These are phyloP conservation scores for Hydrotaea cyrtoneurina DNA, from an alignment of 2,888 invertebrate genomes.

Conservation along the genomic window DNA sequence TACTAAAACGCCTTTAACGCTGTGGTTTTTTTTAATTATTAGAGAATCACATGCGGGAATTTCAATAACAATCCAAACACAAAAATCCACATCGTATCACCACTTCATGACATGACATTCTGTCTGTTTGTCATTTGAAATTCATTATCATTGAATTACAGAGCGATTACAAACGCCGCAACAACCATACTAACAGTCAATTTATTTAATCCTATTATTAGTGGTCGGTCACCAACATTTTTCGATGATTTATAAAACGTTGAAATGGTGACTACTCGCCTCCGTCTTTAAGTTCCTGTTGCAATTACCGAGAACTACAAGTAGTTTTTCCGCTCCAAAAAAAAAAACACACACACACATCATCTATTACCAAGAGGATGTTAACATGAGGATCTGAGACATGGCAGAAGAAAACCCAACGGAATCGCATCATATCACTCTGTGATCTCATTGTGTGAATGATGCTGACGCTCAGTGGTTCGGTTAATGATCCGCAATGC, in stretches of 20 bases:
- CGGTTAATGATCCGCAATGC: slow-evolving; percentile 40
- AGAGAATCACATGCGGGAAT: no score
- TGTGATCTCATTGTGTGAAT: slow-evolving; percentile 34
- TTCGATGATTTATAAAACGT: slow-evolving; percentile 28
- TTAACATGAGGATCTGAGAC: background rate
- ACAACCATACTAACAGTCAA: background rate
- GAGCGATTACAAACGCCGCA: background rate
- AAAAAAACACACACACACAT: background rate
- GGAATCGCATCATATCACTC: slow-evolving; percentile 8
- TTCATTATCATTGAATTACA: slow-evolving; percentile 38
- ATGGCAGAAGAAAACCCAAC: slow-evolving; percentile 18
- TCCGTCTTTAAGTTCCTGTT: slow-evolving; percentile 29
- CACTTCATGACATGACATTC: slow-evolving; percentile 16
- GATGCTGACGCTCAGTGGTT: slow-evolving; percentile 3
- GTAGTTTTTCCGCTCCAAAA: background rate
- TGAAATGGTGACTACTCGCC: slow-evolving; percentile 18
- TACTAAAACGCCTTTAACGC: no score
- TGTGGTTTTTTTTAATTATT: no score
- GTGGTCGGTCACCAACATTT: slow-evolving; percentile 22
- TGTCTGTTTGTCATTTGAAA: background rate
- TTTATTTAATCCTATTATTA: slow-evolving; percentile 42
- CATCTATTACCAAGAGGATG: slow-evolving; percentile 41
- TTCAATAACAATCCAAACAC: no score
- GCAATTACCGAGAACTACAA: slow-evolving; percentile 25
- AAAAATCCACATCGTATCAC: background rate